Evolutionary conservation across 2,797 vertebrate genomes (phyloP), one percentile per base, ranked within the genome.

Genomic region (Vireo griseus): DNA sequence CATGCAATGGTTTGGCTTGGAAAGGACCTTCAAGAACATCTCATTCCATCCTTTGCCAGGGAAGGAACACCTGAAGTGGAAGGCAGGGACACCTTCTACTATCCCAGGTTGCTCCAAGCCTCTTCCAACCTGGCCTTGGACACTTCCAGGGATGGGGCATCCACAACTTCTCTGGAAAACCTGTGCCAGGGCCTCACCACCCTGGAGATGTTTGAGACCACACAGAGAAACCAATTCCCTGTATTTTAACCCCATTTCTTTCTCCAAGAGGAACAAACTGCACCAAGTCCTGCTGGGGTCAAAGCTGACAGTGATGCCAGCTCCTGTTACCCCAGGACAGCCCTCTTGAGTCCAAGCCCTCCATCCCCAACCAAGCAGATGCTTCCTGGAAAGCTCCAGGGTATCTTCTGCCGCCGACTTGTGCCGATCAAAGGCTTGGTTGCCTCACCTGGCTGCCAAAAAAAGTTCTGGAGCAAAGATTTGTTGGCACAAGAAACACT

Each of bases 331-430:
- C 5, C n/a, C 52, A 51, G 28, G 28, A 44, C 4, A 51, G 44
- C 1, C 1, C 9, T 4, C 1, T 19, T 19, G 13, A 11, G 39
- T 51, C 62, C 28, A 67, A 51, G 7, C 4, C n/a, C n/a, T 45
- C 39, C 28, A 67, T 3, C 22, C 19, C 18, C 37, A 67, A 28
- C 26, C 22, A 22, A 2, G 5, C 18, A 67, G n/a, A 45, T 16
- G 13, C 5, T 59, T 24, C 2, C 2, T 29, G n/a, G n/a, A 67
- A 75, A 85, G n/a, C 19, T 59, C n/a, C 54, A 75, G 39, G 22
- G 22, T 8, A 67, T 67, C 52, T 58, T 37, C 39, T 51, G n/a
- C 15, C 1, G 0, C 17, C 0, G 0, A 16, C 22, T 16, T 0
- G 0, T 47, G n/a, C 11, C 1, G 20, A 61, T 35, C 14, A 29